Evolutionary conservation across 64 coral and sea anemone species (phyloP).

Genomic region (Montipora capricornis): DNA sequence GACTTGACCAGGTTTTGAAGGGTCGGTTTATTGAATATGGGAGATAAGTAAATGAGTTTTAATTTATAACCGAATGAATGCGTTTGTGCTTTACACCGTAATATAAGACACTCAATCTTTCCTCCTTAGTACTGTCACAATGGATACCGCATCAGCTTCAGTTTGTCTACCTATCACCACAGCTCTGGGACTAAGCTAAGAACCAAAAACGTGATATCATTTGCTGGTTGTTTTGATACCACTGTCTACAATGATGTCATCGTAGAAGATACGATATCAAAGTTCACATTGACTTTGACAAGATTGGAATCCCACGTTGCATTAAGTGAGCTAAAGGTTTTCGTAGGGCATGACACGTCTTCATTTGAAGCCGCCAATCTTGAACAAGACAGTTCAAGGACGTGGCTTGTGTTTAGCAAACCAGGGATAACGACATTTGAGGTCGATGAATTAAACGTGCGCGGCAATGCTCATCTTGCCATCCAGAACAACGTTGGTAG

Average conservation of each 20-base stretch:
- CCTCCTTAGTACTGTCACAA: constrained; percentile 69
- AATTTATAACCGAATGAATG: too few relatives aligned
- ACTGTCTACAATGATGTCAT: constrained; percentile 72
- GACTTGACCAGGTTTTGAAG: too few relatives aligned
- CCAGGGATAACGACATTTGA: constrained; percentile 44
- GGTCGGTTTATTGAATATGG: too few relatives aligned
- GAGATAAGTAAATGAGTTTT: too few relatives aligned
- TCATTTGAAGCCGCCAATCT: constrained; percentile 56
- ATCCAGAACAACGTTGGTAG: constrained; percentile 58
- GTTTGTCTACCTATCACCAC: neutral
- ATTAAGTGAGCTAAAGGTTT: constrained; percentile 71
- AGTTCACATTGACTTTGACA: constrained; percentile 63
- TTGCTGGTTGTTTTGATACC: constrained; percentile 85
- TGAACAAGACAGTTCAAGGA: constrained; percentile 83
- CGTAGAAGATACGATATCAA: constrained; percentile 52
- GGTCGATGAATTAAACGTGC: constrained; percentile 82
- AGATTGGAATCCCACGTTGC: constrained; percentile 66
- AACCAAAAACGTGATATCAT: constrained; percentile 50
- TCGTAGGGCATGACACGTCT: constrained; percentile 72
- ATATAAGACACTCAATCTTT: neutral
- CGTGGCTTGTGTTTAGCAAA: constrained; percentile 79
- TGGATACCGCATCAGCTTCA: constrained; percentile 62
- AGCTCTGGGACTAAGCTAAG: neutral
- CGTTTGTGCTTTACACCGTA: neutral
- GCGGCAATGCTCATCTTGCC: constrained; percentile 84